Base-by-base conservation (phyloP, 2,797 vertebrate species). In the Pipistrellus nathusii region DNA sequence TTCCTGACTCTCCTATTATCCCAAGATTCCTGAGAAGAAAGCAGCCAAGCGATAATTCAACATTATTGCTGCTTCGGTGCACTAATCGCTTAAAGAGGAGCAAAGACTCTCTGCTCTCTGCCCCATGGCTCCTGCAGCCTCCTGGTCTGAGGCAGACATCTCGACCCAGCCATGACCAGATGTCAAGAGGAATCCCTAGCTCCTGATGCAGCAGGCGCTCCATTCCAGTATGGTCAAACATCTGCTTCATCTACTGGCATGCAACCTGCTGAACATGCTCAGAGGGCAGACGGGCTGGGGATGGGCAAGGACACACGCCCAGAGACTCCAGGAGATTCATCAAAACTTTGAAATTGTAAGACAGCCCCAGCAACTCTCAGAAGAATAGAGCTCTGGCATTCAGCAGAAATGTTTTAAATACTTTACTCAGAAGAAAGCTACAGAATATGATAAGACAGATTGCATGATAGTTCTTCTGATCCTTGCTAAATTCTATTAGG, bases 211-310 rank as follows among this genome's bases (percentile, higher is more conserved):
- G 98, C 99, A 99, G 98, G 98, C 95, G 98, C 98, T 98, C 98
- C 98, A 98, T 98, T 99, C 98, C 99, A 99, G 99, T 99, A 99
- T 99, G 99, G 98, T 98, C 97, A 96, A 92, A 99, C 99, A 99
- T 99, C 99, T 99, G 99, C 98, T 99, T 99, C 98, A 98, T 99
- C 99, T 99, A 99, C 99, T 99, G 99, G 98, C 99, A 76, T 96
- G 98, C 99, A 99, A 98, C 97, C 98, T 98, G 98, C 98, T 96
- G 97, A 97, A 96, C 91, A 88, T 30, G 8, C 93, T 32, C 96
- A 78, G 95, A 72, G 90, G 5, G 94, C 92, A 30, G 11, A 0
- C 88, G 25, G 76, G 85, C 93, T 2, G 23, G 92, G 92, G 94
- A 77, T 95, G 4, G 8, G 95, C 96, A 96, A 97, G 91, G 84